Evolutionary conservation across 2,797 vertebrate species (phyloP).

Genomic region (Sebastes steindachneri): DNA sequence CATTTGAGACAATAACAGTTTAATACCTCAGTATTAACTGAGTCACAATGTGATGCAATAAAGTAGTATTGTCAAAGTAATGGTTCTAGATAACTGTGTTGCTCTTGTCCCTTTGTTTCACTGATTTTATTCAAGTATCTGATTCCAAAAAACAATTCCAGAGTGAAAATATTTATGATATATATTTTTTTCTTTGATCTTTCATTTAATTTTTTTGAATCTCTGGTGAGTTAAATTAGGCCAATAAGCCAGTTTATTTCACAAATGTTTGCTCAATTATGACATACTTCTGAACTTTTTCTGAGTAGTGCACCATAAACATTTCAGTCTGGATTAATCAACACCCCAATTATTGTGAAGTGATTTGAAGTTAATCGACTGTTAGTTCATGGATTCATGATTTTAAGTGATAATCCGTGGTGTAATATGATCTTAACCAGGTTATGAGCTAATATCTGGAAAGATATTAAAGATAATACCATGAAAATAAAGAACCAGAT

Average conservation of each 20-base stretch:
- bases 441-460: slow-evolving; percentile 3
- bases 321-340: not conserved
- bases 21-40: not conserved
- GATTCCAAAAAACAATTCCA: not conserved
- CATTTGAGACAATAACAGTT: not conserved
- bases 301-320: not conserved
- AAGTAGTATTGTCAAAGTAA: not conserved
- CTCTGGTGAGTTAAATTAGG: not conserved
- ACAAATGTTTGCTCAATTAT: not conserved
- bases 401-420: not conserved
- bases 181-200: not conserved
- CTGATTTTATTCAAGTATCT: not conserved
- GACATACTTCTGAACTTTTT: not conserved
- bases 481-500: slow-evolving; percentile 20
- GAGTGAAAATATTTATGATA: not conserved
- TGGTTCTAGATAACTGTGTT: not conserved
- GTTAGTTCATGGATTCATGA: not conserved
- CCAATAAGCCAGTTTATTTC: not conserved
- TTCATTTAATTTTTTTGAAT: not conserved
- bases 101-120: not conserved
- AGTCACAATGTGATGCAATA: not conserved
- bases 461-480: not conserved
- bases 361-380: not conserved
- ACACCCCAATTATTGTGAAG: not conserved
- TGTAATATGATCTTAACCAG: slow-evolving; percentile 7